Conservation (phyloP, 2,888 invertebrate species). For the Cheilosia vulpina region DNA sequence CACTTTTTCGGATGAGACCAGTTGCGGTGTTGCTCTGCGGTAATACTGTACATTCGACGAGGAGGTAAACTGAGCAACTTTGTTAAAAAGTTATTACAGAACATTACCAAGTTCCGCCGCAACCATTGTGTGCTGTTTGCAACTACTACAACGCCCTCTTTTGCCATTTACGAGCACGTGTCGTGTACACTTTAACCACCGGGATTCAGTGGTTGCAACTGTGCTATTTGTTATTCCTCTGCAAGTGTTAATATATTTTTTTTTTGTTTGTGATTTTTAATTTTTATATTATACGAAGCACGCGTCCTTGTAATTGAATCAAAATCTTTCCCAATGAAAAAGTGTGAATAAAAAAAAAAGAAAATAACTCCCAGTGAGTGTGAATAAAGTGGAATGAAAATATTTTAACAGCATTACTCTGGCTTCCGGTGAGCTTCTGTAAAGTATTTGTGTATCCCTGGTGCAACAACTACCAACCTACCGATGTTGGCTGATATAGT, state of each 20-base stretch:
- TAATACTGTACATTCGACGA: slow-evolving; percentile 38
- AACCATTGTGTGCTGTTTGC: slow-evolving; percentile 4
- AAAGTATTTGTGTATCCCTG: neutral
- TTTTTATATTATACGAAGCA: slow-evolving; percentile 25
- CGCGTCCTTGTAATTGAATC: slow-evolving; percentile 55
- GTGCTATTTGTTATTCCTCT: neutral
- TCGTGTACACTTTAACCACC: slow-evolving; percentile 9
- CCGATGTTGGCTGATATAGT: slow-evolving; percentile 13
- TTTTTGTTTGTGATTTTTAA: neutral
- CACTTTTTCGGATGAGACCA: slow-evolving; percentile 45
- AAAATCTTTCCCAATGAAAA: slow-evolving; percentile 37
- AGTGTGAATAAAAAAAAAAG: slow-evolving; percentile 8
- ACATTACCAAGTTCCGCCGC: slow-evolving; percentile 33
- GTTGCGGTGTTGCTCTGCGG: slow-evolving; percentile 61
- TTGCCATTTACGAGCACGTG: slow-evolving; percentile 54
- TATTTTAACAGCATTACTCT: slow-evolving; percentile 57
- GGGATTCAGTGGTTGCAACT: neutral
- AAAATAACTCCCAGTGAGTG: slow-evolving; percentile 46
- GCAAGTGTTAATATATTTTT: slow-evolving; percentile 16
- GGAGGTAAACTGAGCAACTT: slow-evolving; percentile 51
- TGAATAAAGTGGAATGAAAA: slow-evolving; percentile 68
- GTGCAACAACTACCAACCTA: neutral
- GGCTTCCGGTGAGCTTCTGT: slow-evolving; percentile 34
- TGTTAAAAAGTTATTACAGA: slow-evolving; percentile 36
- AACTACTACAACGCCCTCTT: neutral